These are phyloP conservation scores for Sarcoramphus papa DNA, from an alignment of 2,797 vertebrate species.

Conservation along the genomic window DNA sequence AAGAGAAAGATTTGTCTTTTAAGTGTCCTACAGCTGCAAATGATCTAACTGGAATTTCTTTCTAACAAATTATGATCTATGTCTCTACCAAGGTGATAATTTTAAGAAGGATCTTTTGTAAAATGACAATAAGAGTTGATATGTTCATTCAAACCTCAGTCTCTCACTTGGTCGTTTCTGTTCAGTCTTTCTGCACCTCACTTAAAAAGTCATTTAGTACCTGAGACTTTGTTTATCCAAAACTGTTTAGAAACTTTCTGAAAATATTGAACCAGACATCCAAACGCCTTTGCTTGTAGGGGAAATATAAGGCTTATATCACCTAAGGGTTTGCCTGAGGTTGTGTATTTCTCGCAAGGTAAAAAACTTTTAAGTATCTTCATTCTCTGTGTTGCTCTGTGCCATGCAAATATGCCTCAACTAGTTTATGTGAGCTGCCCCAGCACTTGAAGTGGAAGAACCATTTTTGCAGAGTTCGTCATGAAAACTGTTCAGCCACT, in stretches of 20 bases:
- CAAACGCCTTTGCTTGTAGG: background rate
- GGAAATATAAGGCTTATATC: background rate
- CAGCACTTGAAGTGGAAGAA: background rate
- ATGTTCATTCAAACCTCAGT: background rate
- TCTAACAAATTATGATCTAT: background rate
- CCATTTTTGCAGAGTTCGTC: background rate
- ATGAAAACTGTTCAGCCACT: background rate
- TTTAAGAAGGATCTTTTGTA: background rate
- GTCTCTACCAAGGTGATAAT: background rate
- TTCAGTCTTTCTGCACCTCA: background rate
- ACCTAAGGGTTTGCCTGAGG: background rate
- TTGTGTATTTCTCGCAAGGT: background rate
- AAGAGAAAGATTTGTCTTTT: background rate
- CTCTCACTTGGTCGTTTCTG: background rate
- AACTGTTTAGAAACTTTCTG: background rate
- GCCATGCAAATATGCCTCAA: background rate
- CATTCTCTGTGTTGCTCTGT: background rate
- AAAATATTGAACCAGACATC: background rate
- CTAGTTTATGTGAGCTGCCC: background rate
- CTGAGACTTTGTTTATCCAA: background rate
- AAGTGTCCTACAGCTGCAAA: background rate
- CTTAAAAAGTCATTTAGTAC: background rate
- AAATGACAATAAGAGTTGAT: background rate
- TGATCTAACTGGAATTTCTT: background rate
- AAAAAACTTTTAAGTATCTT: background rate